Base-by-base conservation (phyloP, 2,888 invertebrate genomes). In the Diarsia rubi region DNA sequence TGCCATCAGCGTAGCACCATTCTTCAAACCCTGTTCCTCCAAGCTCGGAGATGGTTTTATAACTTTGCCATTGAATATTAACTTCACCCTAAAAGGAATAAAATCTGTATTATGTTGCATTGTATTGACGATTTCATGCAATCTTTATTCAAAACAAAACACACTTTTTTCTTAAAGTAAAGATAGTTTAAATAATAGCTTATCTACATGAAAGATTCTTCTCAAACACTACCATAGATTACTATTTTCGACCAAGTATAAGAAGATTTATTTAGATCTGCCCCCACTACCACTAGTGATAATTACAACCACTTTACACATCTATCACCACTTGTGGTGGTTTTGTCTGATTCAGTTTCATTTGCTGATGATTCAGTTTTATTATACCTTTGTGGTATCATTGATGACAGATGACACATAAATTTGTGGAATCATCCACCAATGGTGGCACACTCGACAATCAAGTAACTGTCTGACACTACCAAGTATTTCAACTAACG, bases 1-100 rank as follows among this genome's bases (percentile, higher is more conserved):
- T 0, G 97, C 98, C 96, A 98, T 97, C 12, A 98, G 93, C 87
- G 97, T 97, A 24, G 97, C 97, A 65, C 98, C 98, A 91, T 98
- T 98, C 92, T 97, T 97, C 3, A 98, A 92, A 57, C 97, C 97
- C 88, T 98, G 98, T 21, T 94, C 92, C 19, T 93, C 93, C 9
- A 98, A 89, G 3, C 92, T 95, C 21, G 90, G 88, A 0, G 93
- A 91, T 2, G 97, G 95, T 67, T 97, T 96, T 31, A 98, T 91
- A 27, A 98, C 97, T 92, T 97, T 97, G 0, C 98, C 98, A 82
- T 97, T 97, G 75, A 97, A 96, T 86, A 98, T 98, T 66, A 98
- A 91, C 90, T 98, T 98, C 0, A 98, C 91, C 81, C 98, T 97
- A 91, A 47, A 91, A 91, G 16, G 21, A 42, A 68, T 4, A 0